phyloP scores from a whole-genome alignment of 1,140 invertebrate species.

The Papilio machaon region DNA sequence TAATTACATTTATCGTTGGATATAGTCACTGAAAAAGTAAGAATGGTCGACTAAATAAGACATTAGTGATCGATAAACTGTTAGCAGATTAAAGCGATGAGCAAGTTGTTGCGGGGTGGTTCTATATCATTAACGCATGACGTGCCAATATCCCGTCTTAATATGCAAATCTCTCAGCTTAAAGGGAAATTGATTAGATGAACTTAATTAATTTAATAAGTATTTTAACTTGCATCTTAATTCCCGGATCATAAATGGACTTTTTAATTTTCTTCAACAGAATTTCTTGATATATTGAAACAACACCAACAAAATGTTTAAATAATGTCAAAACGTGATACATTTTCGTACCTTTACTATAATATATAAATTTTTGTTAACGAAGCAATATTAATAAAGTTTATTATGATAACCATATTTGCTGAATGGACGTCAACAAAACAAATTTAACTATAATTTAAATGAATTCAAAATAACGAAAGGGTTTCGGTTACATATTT shows the following conservation, averaged over 20 bases:
- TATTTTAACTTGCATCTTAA: background rate
- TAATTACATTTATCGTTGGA: background rate
- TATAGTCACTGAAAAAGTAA: background rate
- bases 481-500: too few species aligned
- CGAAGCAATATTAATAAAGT: too few species aligned
- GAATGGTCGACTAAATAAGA: background rate
- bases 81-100: slow-evolving; percentile 9
- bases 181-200: slow-evolving; percentile 1
- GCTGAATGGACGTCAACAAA: too few species aligned
- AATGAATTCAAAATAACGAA: too few species aligned
- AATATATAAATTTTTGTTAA: too few species aligned
- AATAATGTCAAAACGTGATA: too few species aligned
- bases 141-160: slow-evolving; percentile 8
- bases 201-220: background rate
- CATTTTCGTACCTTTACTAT: too few species aligned
- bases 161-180: slow-evolving; percentile 1
- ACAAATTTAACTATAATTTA: too few species aligned
- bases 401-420: too few species aligned
- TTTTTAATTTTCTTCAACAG: background rate
- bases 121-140: slow-evolving; percentile 12
- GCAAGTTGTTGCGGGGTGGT: slow-evolving; percentile 8
- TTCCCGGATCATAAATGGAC: background rate
- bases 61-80: background rate
- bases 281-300: background rate
- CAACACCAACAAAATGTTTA: too few species aligned